These are phyloP conservation scores for Rhinoraja longicauda DNA, from an alignment of 2,797 vertebrate genomes.

Conservation along the genomic window DNA sequence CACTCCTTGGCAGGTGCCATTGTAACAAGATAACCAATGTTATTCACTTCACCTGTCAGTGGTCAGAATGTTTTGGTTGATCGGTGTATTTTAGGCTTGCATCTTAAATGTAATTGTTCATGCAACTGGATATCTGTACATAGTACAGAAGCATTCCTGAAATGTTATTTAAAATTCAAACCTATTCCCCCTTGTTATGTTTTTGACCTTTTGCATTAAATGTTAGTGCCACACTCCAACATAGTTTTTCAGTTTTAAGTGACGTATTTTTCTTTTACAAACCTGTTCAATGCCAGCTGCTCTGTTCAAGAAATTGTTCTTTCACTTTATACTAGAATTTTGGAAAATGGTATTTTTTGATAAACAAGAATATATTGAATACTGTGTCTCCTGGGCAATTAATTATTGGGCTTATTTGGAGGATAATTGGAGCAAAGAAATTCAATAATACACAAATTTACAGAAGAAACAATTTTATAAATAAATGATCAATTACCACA, in stretches of 20 bases:
- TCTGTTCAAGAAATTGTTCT: not conserved
- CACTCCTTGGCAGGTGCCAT: no score
- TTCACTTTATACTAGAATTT: not conserved
- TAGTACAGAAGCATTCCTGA: not conserved
- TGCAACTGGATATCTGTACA: not conserved
- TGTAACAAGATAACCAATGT: no score
- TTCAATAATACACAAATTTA: not conserved
- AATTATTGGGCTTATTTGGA: not conserved
- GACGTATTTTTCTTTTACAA: not conserved
- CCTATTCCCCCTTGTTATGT: not conserved
- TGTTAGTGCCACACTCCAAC: not conserved
- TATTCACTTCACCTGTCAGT: no score
- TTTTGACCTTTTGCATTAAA: not conserved
- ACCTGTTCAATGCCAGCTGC: not conserved
- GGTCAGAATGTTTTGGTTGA: no score
- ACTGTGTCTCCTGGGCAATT: not conserved
- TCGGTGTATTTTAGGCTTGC: not conserved
- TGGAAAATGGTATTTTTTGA: not conserved
- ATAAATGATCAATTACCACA: not conserved
- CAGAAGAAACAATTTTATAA: not conserved
- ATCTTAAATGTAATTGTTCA: no score
- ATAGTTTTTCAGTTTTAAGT: not conserved
- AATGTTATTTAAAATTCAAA: not conserved
- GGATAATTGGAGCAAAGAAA: not conserved
- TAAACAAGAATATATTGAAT: constrained; percentile 14